Conservation (phyloP, 2,888 invertebrate species). For the Phaedon cochleariae region DNA sequence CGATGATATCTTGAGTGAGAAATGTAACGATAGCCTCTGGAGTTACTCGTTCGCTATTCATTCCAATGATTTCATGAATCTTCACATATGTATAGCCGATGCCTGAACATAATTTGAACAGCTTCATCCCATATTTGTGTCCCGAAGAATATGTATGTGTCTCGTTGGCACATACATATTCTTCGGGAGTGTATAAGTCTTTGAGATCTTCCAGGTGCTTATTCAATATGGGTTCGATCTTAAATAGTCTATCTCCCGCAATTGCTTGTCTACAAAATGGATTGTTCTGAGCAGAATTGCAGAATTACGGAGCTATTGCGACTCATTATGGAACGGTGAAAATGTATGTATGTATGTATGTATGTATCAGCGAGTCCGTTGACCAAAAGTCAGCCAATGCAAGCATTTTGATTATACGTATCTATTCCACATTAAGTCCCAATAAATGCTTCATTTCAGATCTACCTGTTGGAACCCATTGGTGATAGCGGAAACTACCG, state of each 20-base stretch:
- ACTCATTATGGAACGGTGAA: not conserved
- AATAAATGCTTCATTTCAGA: slow-evolving; percentile 15
- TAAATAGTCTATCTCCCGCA: not conserved
- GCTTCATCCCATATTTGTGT: slow-evolving; percentile 6
- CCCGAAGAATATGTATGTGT: not conserved
- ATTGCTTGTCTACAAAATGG: not conserved
- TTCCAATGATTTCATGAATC: slow-evolving; percentile 7
- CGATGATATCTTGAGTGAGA: not conserved
- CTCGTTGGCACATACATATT: slow-evolving; percentile 6
- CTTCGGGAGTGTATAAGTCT: slow-evolving; percentile 2
- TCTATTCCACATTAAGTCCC: slow-evolving; percentile 16
- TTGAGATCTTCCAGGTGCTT: not conserved
- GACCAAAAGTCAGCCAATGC: slow-evolving; percentile 16
- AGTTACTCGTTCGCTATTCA: not conserved
- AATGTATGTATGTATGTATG: not conserved
- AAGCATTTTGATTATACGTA: slow-evolving; percentile 17
- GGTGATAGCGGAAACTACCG: not conserved
- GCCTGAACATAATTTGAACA: slow-evolving; percentile 14
- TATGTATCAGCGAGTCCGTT: not conserved
- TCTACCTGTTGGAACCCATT: slow-evolving; percentile 9
- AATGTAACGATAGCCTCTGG: slow-evolving; percentile 6
- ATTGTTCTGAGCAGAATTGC: not conserved
- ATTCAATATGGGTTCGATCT: not conserved
- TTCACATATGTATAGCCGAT: slow-evolving; percentile 15
- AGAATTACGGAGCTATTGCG: not conserved